Evolutionary conservation across 2,888 invertebrate genomes (phyloP).

Genomic region (Agrotis puta): DNA sequence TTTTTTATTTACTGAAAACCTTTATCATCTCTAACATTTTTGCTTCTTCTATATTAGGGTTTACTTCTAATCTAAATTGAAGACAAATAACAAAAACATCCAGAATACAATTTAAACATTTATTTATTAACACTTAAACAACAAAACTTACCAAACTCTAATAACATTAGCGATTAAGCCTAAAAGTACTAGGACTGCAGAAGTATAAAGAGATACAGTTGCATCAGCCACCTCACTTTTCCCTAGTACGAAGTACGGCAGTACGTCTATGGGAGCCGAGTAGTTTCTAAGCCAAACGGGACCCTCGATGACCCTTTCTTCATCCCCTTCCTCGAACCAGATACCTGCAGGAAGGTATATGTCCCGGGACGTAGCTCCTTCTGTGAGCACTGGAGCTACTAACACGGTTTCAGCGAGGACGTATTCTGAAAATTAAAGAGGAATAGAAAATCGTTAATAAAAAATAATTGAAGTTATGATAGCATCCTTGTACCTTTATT

Average conservation of each 20-base stretch:
- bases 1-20: no score
- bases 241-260: slow-evolving; percentile 93
- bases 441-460: neutral
- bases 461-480: neutral
- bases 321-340: slow-evolving; percentile 93
- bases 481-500: neutral
- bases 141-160: slow-evolving; percentile 37
- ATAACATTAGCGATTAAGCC: slow-evolving; percentile 66
- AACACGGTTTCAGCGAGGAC: slow-evolving; percentile 94
- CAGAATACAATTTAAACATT: slow-evolving; percentile 2
- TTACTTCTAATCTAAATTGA: no score
- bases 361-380: slow-evolving; percentile 92
- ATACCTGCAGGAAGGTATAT: slow-evolving; percentile 94
- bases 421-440: slow-evolving; percentile 91
- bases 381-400: slow-evolving; percentile 94
- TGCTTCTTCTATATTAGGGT: no score
- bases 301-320: slow-evolving; percentile 86
- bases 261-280: slow-evolving; percentile 92
- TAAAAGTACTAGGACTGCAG: slow-evolving; percentile 70
- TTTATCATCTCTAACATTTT: no score
- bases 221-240: slow-evolving; percentile 33
- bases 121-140: slow-evolving; percentile 24
- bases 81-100: neutral
- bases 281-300: slow-evolving; percentile 92
- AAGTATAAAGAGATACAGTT: slow-evolving; percentile 62